These are phyloP conservation scores for Idaea biselata DNA, from an alignment of 2,888 invertebrate genomes.

Conservation along the genomic window DNA sequence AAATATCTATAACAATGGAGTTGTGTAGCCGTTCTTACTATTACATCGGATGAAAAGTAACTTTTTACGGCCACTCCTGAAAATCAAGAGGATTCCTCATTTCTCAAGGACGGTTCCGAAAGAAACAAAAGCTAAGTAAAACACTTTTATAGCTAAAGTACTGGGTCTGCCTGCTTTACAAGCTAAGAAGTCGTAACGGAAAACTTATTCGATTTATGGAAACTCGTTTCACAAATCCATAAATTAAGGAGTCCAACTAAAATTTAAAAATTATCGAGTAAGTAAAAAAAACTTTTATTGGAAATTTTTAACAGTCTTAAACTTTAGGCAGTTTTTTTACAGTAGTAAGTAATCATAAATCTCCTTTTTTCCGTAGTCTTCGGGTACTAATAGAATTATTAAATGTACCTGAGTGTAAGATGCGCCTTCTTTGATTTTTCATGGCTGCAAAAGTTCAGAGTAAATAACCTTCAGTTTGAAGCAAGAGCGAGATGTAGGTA, in stretches of 20 bases:
- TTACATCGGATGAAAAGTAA: not conserved
- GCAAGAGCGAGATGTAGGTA: no score
- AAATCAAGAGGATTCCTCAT: not conserved
- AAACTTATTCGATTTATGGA: conserved; percentile 31
- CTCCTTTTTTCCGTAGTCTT: no score
- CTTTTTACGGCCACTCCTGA: not conserved
- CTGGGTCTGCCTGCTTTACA: conserved; percentile 26
- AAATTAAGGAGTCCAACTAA: conserved; percentile 29
- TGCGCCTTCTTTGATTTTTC: no score
- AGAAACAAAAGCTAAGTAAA: conserved; percentile 19
- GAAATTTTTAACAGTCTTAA: conserved; percentile 29
- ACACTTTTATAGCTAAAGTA: conserved; percentile 21
- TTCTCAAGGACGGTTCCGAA: not conserved
- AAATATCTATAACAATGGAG: not conserved
- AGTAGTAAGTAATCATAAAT: conserved; percentile 6
- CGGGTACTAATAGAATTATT: no score
- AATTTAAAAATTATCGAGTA: conserved; percentile 27
- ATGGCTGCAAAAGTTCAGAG: no score
- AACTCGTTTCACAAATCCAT: conserved; percentile 33
- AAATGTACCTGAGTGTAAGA: no score
- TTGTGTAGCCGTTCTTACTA: not conserved
- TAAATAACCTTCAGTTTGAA: no score
- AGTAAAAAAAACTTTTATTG: conserved; percentile 11
- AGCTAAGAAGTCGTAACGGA: conserved; percentile 28
- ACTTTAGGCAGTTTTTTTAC: conserved; percentile 32